Evolutionary conservation across 2,113 vertebrate species (phyloP).

Genomic region (Ardeotis arabs): DNA sequence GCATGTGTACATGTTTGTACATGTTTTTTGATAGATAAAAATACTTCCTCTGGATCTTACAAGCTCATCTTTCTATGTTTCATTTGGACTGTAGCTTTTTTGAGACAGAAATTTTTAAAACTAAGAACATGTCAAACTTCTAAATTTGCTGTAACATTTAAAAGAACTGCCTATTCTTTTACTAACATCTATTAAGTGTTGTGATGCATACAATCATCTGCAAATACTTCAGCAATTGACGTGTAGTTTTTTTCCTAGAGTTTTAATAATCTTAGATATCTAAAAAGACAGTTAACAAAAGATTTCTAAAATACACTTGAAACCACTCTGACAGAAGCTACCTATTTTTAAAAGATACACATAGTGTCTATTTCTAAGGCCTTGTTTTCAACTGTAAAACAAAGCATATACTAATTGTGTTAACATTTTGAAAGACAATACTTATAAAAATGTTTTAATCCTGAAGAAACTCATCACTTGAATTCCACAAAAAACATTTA

Average conservation of each 20-base stretch:
- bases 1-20: fast-evolving
- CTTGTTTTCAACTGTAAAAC: not conserved
- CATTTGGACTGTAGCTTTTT: not conserved
- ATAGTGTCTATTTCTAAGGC: not conserved
- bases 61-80: not conserved
- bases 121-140: not conserved
- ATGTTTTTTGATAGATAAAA: not conserved
- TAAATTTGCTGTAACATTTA: not conserved
- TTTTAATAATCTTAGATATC: not conserved
- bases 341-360: not conserved
- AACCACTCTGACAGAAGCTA: not conserved
- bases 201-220: not conserved
- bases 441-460: not conserved
- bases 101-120: not conserved
- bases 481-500: not conserved
- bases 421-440: not conserved
- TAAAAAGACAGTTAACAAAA: not conserved
- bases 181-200: not conserved
- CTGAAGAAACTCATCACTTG: not conserved
- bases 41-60: not conserved
- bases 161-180: not conserved
- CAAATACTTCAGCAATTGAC: not conserved
- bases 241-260: not conserved
- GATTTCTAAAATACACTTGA: not conserved
- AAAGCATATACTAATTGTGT: not conserved